Percentiles rank a stretch among this genome's conserved stretches.
Evolutionary conservation across 2,797 vertebrate genomes (phyloP).

Genomic region (Sparus aurata): DNA sequence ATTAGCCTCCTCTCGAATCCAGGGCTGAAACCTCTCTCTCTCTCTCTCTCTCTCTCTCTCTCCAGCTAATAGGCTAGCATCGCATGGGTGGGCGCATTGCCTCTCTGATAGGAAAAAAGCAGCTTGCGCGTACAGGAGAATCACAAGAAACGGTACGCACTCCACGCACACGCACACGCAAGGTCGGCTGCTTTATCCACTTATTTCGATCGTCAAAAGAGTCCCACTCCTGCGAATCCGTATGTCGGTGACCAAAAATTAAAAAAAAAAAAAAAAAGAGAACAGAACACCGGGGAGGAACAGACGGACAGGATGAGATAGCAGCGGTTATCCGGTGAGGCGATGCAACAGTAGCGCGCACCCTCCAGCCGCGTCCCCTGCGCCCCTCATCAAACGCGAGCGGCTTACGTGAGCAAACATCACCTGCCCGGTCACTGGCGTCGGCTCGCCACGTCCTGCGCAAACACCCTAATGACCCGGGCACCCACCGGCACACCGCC

Average conservation of each 20-base stretch:
- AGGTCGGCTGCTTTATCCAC: slow-evolving; percentile 69
- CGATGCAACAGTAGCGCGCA: slow-evolving; percentile 86
- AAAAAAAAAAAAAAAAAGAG: not conserved
- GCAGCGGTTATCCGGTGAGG: slow-evolving; percentile 81
- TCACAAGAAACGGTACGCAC: slow-evolving; percentile 72
- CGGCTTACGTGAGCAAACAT: slow-evolving; percentile 84
- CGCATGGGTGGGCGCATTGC: slow-evolving; percentile 84
- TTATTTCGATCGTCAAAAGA: slow-evolving; percentile 51
- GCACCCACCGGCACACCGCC: slow-evolving; percentile 64
- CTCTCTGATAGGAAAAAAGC: slow-evolving; percentile 75
- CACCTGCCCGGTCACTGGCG: slow-evolving; percentile 80
- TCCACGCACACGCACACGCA: slow-evolving; percentile 72
- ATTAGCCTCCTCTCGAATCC: slow-evolving; percentile 83
- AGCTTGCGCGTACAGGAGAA: slow-evolving; percentile 71
- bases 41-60: slow-evolving; percentile 57
- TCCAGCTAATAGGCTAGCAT: slow-evolving; percentile 85
- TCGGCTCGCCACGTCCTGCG: slow-evolving; percentile 81
- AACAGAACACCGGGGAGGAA: slow-evolving; percentile 42
- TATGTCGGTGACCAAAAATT: slow-evolving; percentile 16
- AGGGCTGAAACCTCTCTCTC: slow-evolving; percentile 73
- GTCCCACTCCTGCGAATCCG: slow-evolving; percentile 51
- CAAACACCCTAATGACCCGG: slow-evolving; percentile 81
- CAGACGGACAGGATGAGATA: slow-evolving; percentile 63
- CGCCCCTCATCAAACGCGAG: slow-evolving; percentile 76
- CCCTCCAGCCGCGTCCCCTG: slow-evolving; percentile 83